Conservation (phyloP, 2,113 vertebrate genomes). For the Xiphophorus hellerii region DNA sequence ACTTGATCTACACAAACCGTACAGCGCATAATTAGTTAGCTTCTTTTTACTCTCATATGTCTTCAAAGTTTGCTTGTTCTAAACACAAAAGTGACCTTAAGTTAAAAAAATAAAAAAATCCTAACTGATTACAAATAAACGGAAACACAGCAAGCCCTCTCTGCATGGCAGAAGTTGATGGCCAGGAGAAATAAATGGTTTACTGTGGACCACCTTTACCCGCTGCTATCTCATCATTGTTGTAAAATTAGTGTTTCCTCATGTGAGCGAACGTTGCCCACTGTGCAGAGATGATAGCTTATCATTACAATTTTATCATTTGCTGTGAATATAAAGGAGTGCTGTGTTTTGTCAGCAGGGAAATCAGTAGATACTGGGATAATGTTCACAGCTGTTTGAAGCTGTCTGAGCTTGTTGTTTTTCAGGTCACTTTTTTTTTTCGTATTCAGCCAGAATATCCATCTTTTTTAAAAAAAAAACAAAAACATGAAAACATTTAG, state of each 20-base stretch:
- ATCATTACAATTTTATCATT: conserved; percentile 67
- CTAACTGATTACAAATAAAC: conserved; percentile 49
- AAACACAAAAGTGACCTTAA: conserved; percentile 27
- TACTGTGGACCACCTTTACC: conserved; percentile 35
- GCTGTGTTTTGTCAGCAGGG: conserved; percentile 60
- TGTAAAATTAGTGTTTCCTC: conserved; percentile 50
- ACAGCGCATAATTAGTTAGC: neutral
- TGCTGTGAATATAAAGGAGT: conserved; percentile 41
- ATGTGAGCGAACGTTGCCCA: conserved; percentile 27
- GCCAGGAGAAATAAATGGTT: conserved; percentile 13
- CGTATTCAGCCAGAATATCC: neutral
- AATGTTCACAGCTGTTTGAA: conserved; percentile 40
- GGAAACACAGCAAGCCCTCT: conserved; percentile 15
- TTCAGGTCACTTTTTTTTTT: conserved; percentile 7
- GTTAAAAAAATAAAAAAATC: conserved; percentile 22
- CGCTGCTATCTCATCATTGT: conserved; percentile 25
- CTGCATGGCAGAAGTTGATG: neutral
- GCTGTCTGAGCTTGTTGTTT: conserved; percentile 36
- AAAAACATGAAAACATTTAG: neutral
- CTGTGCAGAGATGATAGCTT: conserved; percentile 62
- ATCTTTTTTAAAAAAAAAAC: neutral
- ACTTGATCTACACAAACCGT: neutral
- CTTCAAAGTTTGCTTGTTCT: conserved; percentile 6
- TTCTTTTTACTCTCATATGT: neutral
- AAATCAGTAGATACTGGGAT: conserved; percentile 54